Conservation (phyloP, 1,140 invertebrate species). For the Drosophila pandora region DNA sequence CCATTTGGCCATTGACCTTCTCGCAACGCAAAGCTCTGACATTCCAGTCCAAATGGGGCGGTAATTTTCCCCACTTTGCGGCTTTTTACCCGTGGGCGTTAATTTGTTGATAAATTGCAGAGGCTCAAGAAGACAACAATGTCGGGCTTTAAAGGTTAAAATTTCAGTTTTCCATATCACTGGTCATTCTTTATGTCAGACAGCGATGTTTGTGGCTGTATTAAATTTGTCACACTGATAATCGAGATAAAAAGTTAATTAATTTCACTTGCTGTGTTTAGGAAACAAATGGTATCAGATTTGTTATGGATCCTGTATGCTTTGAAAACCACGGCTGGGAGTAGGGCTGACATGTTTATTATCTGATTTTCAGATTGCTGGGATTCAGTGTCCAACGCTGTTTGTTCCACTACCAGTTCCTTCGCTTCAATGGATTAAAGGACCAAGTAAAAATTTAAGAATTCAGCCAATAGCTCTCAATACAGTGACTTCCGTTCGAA, state of each 20-base stretch:
- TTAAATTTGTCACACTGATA: conserved; percentile 71
- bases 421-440: neutral
- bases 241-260: conserved; percentile 63
- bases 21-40: conserved; percentile 45
- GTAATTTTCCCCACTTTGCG: conserved; percentile 42
- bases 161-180: neutral
- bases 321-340: neutral
- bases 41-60: conserved; percentile 58
- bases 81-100: conserved; percentile 44
- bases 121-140: conserved; percentile 20
- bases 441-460: too few relatives aligned
- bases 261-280: conserved; percentile 34
- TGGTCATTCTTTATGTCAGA: conserved; percentile 4
- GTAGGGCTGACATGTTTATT: conserved; percentile 41
- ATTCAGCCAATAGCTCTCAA: too few relatives aligned
- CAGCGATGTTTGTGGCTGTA: conserved; percentile 17
- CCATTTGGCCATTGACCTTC: conserved; percentile 61
- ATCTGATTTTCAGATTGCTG: conserved; percentile 39
- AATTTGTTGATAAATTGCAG: conserved; percentile 67
- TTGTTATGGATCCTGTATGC: neutral
- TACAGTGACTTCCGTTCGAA: neutral
- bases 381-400: too few relatives aligned
- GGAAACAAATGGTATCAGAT: conserved; percentile 14
- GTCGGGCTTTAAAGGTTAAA: conserved; percentile 25
- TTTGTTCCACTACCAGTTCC: too few relatives aligned